Conservation (phyloP, 1,140 invertebrate species). For the Zeugodacus cucurbitae region DNA sequence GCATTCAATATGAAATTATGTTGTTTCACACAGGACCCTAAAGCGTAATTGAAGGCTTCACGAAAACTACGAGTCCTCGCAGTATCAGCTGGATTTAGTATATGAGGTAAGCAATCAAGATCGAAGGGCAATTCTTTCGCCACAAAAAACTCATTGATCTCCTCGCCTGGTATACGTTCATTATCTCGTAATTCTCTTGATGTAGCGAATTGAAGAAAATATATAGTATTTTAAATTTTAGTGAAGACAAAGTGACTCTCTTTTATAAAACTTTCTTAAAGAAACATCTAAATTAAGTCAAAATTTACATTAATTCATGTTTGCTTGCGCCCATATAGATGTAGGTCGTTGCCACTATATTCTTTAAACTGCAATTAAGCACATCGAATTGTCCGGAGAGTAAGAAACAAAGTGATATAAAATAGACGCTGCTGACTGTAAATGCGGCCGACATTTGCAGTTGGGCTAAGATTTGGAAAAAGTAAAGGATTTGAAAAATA, state of each 20-base stretch:
- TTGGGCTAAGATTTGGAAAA: conserved; percentile 57
- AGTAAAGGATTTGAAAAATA: conserved; percentile 54
- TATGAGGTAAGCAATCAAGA: not conserved
- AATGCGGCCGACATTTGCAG: conserved; percentile 59
- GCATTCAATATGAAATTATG: conserved; percentile 52
- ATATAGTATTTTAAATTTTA: not conserved
- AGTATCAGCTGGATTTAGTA: not conserved
- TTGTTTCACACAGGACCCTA: conserved; percentile 50
- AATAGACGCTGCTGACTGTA: conserved; percentile 54
- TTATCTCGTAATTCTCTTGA: conserved; percentile 28
- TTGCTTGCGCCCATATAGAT: conserved; percentile 48
- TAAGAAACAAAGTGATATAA: conserved; percentile 55
- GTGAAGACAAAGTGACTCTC: too few relatives aligned
- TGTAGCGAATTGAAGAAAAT: not conserved
- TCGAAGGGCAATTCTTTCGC: conserved; percentile 27
- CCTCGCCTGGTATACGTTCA: conserved; percentile 44
- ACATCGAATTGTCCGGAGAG: conserved; percentile 62
- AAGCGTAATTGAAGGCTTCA: conserved; percentile 48
- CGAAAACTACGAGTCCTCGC: not conserved
- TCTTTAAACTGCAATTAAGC: conserved; percentile 58
- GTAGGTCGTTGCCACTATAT: conserved; percentile 57
- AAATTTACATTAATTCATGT: conserved; percentile 28
- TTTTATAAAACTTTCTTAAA: too few relatives aligned
- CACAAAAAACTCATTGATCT: conserved; percentile 54
- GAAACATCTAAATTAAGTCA: too few relatives aligned